Evolutionary conservation across 2,888 invertebrate genomes (phyloP), one percentile per base, ranked within the genome.

Genomic region (Willowsia nigromaculata): DNA sequence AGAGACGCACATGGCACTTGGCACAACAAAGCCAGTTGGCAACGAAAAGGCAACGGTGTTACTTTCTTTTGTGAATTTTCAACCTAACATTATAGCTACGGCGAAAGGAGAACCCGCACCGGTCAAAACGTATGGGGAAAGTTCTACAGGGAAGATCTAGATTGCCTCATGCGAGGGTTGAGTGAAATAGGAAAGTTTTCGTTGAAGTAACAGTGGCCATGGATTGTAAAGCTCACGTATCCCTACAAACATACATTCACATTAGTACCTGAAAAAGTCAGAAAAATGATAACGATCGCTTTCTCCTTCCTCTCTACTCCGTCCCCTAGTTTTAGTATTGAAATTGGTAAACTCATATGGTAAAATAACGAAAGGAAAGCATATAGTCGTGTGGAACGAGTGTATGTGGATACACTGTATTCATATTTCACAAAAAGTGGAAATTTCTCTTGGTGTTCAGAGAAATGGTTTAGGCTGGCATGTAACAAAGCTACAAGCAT

Each of bases 241-340:
- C 25, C 9, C 22, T 37, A 37, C 56, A 56, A 53, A 30, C 47
- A 6, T 22, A 59, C 27, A 22, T 43, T 15, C 71, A 71, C 71
- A 37, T 18, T 18, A n/a, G 37, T 81, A 82, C 82, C 62, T 82
- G 50, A 43, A 74, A n/a, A 74, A 68, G 37, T 43, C 27, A 62
- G 37, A 85, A 43, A 82, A 80, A 53, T 59, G 86, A 86, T 80
- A 86, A 78, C 68, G 53, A 86, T 86, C 86, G 40, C 53, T 80
- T 80, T 80, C 68, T 65, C 53, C 13, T 80, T 30, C 22, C 40
- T 40, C 25, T 37, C 7, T 43, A 1, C 22, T 40, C 25, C 11
- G 15, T 59, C 15, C 13, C n/a, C n/a, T 40, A 0, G 22, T 71
- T 37, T 40, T n/a, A 11, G 15, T 40, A 43, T 22, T 71, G 18